phyloP scores from a whole-genome alignment of 2,888 invertebrate genomes.

The Lumbricus terrestris region DNA sequence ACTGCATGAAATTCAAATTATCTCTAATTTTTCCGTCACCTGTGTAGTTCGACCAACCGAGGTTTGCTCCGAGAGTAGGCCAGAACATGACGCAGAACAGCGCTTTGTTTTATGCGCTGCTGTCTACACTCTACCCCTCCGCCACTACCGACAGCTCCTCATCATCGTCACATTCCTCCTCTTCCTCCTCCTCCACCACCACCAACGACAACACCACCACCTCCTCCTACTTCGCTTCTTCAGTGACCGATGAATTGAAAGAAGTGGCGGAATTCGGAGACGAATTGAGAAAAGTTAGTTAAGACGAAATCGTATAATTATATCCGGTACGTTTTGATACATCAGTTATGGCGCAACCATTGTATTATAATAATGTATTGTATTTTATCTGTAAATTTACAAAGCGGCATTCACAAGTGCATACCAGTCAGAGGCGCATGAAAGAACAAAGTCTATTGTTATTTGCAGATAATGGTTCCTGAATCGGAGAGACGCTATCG shows the following conservation, averaged over 20 bases:
- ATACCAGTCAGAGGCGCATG: too few species aligned
- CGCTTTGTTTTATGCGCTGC: neutral
- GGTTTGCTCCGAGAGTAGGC: neutral
- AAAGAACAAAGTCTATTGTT: neutral
- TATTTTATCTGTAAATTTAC: too few species aligned
- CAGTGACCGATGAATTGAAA: neutral
- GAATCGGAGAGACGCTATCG: neutral
- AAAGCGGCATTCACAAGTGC: too few species aligned
- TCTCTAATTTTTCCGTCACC: neutral
- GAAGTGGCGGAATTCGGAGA: neutral
- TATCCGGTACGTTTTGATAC: too few species aligned
- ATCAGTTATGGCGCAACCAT: too few species aligned
- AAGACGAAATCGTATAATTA: too few species aligned
- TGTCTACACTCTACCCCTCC: neutral
- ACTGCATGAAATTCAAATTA: too few species aligned
- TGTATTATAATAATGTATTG: too few species aligned
- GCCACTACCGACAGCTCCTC: too few species aligned
- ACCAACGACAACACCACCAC: neutral
- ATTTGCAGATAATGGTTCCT: neutral
- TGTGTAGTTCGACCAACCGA: neutral
- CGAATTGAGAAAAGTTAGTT: neutral
- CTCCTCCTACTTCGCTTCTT: too few species aligned
- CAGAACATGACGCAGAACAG: neutral
- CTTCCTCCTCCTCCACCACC: too few species aligned
- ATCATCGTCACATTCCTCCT: too few species aligned